Conservation (phyloP, 2,888 invertebrate species). For the Leptinotarsa tumamoca region DNA sequence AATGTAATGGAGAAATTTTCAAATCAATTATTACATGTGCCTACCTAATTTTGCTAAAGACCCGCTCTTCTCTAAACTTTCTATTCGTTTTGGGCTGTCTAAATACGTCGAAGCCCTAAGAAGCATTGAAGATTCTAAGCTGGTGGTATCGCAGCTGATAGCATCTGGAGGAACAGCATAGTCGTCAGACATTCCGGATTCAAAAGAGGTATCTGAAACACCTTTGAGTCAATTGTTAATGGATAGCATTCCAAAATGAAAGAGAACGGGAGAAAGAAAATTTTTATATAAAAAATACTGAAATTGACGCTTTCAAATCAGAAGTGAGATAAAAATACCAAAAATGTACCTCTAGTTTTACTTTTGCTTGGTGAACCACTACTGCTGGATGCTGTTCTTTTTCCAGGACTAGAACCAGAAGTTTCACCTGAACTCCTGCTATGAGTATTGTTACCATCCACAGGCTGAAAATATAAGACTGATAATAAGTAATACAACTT, state of each 20-base stretch:
- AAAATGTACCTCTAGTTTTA: conserved; percentile 78
- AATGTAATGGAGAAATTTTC: too few species aligned
- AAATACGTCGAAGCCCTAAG: conserved; percentile 72
- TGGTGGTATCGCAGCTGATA: conserved; percentile 82
- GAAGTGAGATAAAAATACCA: not conserved
- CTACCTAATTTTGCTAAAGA: conserved; percentile 66
- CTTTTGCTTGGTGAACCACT: conserved; percentile 86
- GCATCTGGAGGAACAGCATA: conserved; percentile 97
- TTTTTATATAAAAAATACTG: conserved; percentile 26
- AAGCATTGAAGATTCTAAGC: conserved; percentile 82
- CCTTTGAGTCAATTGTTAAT: conserved; percentile 64
- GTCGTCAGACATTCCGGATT: conserved; percentile 95
- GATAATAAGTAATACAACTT: not conserved
- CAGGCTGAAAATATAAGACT: conserved; percentile 54
- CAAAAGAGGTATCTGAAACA: conserved; percentile 87
- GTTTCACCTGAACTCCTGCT: conserved; percentile 89
- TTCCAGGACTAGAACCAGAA: conserved; percentile 86
- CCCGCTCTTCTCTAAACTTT: conserved; percentile 83
- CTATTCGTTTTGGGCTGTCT: conserved; percentile 74
- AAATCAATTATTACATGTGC: not conserved
- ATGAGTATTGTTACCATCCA: conserved; percentile 73
- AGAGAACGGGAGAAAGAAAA: conserved; percentile 48
- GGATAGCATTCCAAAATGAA: conserved; percentile 46
- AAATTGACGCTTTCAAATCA: conserved; percentile 16
- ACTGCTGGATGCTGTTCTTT: conserved; percentile 74